Percentiles rank a stretch among this genome's conserved stretches.
Evolutionary conservation across 2,113 vertebrate species (phyloP).

Genomic region (Sinocyclocheilus maitianheensis): DNA sequence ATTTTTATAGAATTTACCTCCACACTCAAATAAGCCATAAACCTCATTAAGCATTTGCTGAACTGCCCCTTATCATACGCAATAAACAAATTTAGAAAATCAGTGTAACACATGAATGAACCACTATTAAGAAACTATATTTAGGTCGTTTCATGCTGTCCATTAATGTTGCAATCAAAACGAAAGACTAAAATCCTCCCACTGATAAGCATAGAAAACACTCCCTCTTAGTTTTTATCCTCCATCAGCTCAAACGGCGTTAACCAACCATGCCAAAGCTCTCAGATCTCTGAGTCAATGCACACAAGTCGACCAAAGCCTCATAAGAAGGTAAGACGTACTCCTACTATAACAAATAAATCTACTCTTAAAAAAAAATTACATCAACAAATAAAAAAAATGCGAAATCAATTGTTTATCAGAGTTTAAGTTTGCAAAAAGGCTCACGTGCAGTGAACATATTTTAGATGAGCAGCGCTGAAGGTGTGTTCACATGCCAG

Average conservation of each 20-base stretch:
- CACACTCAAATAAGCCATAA: neutral
- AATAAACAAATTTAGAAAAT: neutral
- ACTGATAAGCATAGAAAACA: neutral
- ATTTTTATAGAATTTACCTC: neutral
- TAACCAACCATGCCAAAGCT: neutral
- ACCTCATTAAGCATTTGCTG: neutral
- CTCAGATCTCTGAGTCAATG: neutral
- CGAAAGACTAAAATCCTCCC: neutral
- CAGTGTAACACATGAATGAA: neutral
- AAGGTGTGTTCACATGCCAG: constrained; percentile 54
- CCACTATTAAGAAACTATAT: neutral
- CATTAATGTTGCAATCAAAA: neutral
- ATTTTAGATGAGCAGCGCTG: neutral
- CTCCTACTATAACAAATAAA: neutral
- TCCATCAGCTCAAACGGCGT: no score
- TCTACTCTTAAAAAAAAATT: neutral
- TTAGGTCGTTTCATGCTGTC: neutral
- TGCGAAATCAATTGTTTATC: neutral
- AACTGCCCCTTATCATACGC: neutral
- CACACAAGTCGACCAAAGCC: neutral
- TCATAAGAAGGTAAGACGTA: neutral
- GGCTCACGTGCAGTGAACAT: neutral
- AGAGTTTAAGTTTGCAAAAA: accelerated
- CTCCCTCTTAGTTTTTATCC: neutral
- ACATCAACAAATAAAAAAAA: no score